These are phyloP conservation scores for Subanguina moxae DNA, from an alignment of 1,140 invertebrate species.

Conservation along the genomic window DNA sequence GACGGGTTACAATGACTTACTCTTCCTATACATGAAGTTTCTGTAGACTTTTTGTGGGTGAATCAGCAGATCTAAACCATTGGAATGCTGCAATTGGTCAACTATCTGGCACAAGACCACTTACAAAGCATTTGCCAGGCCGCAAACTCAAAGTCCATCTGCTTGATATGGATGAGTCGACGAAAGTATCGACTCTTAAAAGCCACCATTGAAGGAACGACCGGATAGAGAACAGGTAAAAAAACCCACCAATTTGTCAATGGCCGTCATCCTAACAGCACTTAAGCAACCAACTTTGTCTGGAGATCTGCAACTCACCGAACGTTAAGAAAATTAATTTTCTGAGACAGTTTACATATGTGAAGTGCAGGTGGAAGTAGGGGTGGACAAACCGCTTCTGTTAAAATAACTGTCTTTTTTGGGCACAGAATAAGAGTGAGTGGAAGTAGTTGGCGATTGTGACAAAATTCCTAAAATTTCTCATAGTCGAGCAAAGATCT, in stretches of 20 bases:
- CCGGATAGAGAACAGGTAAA: neutral
- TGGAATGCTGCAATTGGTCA: no score
- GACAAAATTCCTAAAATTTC: neutral
- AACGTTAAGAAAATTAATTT: no score
- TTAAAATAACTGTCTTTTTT: conserved; percentile 26
- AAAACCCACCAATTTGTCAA: conserved; percentile 42
- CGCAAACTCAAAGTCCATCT: conserved; percentile 99
- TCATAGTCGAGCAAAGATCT: no score
- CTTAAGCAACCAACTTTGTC: conserved; percentile 56
- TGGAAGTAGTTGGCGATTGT: conserved; percentile 42
- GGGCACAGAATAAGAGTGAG: conserved; percentile 12
- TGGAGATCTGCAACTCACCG: conserved; percentile 20
- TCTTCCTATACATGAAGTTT: conserved; percentile 96
- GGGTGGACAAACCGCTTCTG: conserved; percentile 48
- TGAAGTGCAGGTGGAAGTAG: conserved; percentile 38
- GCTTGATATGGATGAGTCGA: conserved; percentile 83
- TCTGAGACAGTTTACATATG: conserved; percentile 19
- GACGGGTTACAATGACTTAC: conserved; percentile 68
- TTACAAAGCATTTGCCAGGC: conserved; percentile 90
- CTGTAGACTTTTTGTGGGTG: conserved; percentile 92
- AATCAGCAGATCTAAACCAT: conserved; percentile 71
- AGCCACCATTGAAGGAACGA: neutral
- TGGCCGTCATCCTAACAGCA: conserved; percentile 56
- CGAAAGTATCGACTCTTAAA: conserved; percentile 63
- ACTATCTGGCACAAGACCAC: no score